phyloP scores from a whole-genome alignment of 1,140 invertebrate species.

The Antheraea pernyi region DNA sequence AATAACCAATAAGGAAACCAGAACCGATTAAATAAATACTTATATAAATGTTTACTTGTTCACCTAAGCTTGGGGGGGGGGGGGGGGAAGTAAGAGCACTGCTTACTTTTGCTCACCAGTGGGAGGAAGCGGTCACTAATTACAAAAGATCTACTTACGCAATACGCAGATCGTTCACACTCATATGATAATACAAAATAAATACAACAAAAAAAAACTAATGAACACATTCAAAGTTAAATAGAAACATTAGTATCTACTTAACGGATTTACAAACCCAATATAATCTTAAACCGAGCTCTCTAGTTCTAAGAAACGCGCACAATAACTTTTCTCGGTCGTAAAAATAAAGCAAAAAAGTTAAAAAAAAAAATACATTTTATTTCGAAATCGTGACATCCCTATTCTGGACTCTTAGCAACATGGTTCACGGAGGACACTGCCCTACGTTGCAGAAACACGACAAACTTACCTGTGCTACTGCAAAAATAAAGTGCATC shows the following conservation, averaged over 20 bases:
- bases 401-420: slow-evolving; percentile 60
- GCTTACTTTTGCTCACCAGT: too few relatives aligned
- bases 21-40: too few relatives aligned
- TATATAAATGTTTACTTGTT: too few relatives aligned
- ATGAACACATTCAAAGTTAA: neutral
- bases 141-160: too few relatives aligned
- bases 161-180: neutral
- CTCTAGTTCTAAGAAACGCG: slow-evolving; percentile 21
- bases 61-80: too few relatives aligned
- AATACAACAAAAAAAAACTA: neutral
- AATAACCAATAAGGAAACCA: too few relatives aligned
- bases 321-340: slow-evolving; percentile 27
- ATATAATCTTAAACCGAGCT: neutral
- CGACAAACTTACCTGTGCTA: slow-evolving; percentile 1
- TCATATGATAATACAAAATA: neutral
- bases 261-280: neutral
- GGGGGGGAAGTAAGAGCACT: too few relatives aligned
- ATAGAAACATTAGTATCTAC: neutral
- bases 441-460: slow-evolving; percentile 48
- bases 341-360: slow-evolving; percentile 36
- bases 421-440: slow-evolving; percentile 61
- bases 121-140: too few relatives aligned
- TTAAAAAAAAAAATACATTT: slow-evolving; percentile 25
- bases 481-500: neutral
- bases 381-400: slow-evolving; percentile 56